Conservation (phyloP, 1,140 invertebrate species). For the silkworm (Bombyx mori) region ASM3026992v2 NC_085127.1:11722001-11722500, state of each 20-base stretch:
- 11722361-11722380: conserved; percentile 48
- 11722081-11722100: conserved; percentile 5
- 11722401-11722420: conserved; percentile 63
- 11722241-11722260: too few species aligned
- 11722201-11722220: too few species aligned
- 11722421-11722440: conserved; percentile 55
- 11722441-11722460: conserved; percentile 49
- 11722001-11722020: conserved; percentile 37
- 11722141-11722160: background rate
- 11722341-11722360: conserved; percentile 59
- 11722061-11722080: too few species aligned
- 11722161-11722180: too few species aligned
- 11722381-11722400: conserved; percentile 38
- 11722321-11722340: conserved; percentile 41
- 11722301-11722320: conserved; percentile 5
- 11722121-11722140: too few species aligned
- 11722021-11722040: conserved; percentile 20
- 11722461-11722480: conserved; percentile 26
- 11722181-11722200: too few species aligned
- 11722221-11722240: too few species aligned
- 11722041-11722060: conserved; percentile 9
- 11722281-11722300: too few species aligned
- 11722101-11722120: background rate
- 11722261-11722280: too few species aligned
- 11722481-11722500: conserved; percentile 42